A percentile compares a stretch with the other conserved stretches of the same genome.
Evolutionary conservation across 2,113 vertebrate species (phyloP).

Genomic region (Chionodraco myersi): DNA sequence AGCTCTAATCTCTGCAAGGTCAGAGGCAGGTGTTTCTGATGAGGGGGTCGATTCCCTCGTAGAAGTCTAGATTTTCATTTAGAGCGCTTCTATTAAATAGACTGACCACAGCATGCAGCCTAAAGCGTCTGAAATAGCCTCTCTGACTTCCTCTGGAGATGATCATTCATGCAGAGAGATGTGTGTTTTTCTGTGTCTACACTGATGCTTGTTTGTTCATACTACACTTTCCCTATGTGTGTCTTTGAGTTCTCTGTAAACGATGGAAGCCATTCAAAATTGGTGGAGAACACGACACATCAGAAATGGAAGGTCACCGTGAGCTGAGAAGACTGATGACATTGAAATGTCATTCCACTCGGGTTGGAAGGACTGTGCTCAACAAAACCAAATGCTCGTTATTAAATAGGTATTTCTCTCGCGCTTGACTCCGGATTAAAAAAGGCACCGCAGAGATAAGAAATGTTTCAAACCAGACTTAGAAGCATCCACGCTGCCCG

Average conservation of each 20-base stretch:
- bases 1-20: constrained; percentile 64
- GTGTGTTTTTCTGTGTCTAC: constrained; percentile 6
- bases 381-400: neutral
- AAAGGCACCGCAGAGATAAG: constrained; percentile 9
- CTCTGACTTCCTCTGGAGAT: constrained; percentile 18
- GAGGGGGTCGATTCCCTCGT: constrained; percentile 20
- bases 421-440: constrained; percentile 10
- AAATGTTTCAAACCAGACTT: constrained; percentile 25
- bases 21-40: constrained; percentile 40
- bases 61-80: constrained; percentile 55
- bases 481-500: constrained; percentile 3
- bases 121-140: constrained; percentile 21
- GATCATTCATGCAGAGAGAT: constrained; percentile 36
- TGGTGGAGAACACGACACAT: constrained; percentile 38
- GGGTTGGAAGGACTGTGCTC: neutral
- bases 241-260: constrained; percentile 16
- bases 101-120: constrained; percentile 30
- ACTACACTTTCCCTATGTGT: neutral
- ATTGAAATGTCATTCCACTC: constrained; percentile 57
- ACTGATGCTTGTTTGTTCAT: neutral
- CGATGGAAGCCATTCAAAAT: constrained; percentile 39
- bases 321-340: constrained; percentile 43
- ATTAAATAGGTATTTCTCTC: constrained; percentile 37
- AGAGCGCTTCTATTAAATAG: constrained; percentile 40
- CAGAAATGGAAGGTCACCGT: constrained; percentile 36